Evolutionary conservation across 2,888 invertebrate genomes (phyloP), one percentile per base, ranked within the genome.

Genomic region (Leptothorax acervorum): DNA sequence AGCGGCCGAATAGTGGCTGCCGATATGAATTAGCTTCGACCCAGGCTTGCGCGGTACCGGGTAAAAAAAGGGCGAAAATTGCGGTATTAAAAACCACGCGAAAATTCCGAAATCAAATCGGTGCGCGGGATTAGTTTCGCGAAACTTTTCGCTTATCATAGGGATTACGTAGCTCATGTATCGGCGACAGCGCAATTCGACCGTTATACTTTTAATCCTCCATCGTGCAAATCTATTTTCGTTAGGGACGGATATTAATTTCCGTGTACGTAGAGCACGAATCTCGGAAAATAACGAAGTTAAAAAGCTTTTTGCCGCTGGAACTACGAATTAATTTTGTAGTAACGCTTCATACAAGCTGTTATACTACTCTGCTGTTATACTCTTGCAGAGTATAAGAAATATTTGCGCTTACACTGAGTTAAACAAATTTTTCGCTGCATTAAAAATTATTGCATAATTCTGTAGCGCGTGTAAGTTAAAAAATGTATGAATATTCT

Each of bases 21-120:
- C 70, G 57, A 60, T 79, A 79, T 35, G 60, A 60, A 81, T 81
- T 71, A 71, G 12, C 39, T 81, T 81, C 57, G 71, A 71, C n/a
- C 39, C 8, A 8, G 60, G 60, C 35, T 70, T 81, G 35, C 11
- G 39, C 4, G 39, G 5, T 23, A 0, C 11, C 15, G 15, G 18
- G 9, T 63, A 42, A 55, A 71, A 71, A 81, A 68, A 48, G 11
- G 23, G 11, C 4, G 4, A 70, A 48, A 48, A 70, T 45, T 60
- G 70, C 23, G 71, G 9, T 57, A 71, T 60, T 18, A 60, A 81
- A 71, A 71, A 55, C 12, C 11, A 48, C n/a, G 23, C 35, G 48
- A 23, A 12, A 79, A 45, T 15, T 70, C 11, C 28, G 57, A 79
- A 81, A 71, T 23, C 18, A 81, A 70, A 57, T 18, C 2, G 15